Evolutionary conservation across 2,113 vertebrate species (phyloP).

Genomic region (Rhegmatorhina hoffmannsi): DNA sequence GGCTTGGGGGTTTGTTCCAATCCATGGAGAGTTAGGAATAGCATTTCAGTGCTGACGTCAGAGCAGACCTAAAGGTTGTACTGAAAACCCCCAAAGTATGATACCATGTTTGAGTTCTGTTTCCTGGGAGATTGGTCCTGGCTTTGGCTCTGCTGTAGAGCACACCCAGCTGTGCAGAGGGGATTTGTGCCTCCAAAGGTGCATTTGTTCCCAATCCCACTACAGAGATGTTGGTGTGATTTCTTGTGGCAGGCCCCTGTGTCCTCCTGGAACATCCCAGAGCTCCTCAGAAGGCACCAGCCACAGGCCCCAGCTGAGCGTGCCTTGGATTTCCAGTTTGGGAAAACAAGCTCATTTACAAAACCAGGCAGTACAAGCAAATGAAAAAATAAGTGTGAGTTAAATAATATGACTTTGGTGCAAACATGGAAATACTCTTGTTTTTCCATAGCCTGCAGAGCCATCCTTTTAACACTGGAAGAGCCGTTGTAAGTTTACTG

Average conservation of each 20-base stretch:
- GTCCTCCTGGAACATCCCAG: background rate
- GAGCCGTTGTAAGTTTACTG: background rate
- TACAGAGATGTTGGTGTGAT: background rate
- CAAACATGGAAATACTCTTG: conserved; percentile 11
- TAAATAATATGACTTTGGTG: background rate
- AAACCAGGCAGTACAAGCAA: background rate
- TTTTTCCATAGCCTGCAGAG: conserved; percentile 7
- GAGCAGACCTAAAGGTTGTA: background rate
- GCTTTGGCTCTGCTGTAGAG: background rate
- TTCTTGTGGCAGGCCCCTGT: background rate
- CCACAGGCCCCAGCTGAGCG: background rate
- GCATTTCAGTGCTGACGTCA: background rate
- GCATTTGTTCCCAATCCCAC: rapidly evolving
- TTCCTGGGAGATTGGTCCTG: background rate
- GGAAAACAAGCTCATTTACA: background rate
- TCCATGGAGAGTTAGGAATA: background rate
- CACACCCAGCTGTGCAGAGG: background rate
- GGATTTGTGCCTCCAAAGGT: background rate
- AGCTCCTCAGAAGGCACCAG: background rate
- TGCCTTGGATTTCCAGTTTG: background rate
- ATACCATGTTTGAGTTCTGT: background rate
- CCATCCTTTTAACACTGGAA: background rate
- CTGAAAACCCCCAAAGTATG: rapidly evolving
- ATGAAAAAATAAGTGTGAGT: background rate
- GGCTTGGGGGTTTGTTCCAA: background rate